A percentile compares a stretch with the other conserved stretches of the same genome.
phyloP scores from a whole-genome alignment of 2,797 vertebrate species.

The Hoplostethus atlanticus region DNA sequence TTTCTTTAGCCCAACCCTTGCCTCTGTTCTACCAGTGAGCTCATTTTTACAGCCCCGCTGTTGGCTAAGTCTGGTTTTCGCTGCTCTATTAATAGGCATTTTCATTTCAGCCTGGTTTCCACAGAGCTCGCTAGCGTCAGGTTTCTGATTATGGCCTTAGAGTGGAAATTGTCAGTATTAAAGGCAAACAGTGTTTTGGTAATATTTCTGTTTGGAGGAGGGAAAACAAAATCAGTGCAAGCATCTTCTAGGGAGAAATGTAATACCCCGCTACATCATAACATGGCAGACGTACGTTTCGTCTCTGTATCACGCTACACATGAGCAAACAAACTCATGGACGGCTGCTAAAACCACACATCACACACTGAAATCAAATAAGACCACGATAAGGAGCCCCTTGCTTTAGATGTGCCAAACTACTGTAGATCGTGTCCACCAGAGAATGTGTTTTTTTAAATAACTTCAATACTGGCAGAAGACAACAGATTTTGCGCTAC shows the following conservation, averaged over 20 bases:
- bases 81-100: slow-evolving; percentile 55
- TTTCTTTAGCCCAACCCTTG: slow-evolving; percentile 49
- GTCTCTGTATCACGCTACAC: background rate
- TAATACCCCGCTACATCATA: background rate
- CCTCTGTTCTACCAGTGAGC: slow-evolving; percentile 46
- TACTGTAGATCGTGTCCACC: background rate
- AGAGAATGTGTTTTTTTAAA: background rate
- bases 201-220: background rate
- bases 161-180: slow-evolving; percentile 24
- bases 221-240: background rate
- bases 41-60: slow-evolving; percentile 50
- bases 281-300: background rate
- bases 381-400: background rate
- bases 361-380: background rate
- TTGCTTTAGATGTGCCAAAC: background rate
- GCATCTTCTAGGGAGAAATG: background rate
- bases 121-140: slow-evolving; percentile 16
- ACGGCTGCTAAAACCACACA: background rate
- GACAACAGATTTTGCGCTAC: background rate
- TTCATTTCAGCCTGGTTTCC: slow-evolving; percentile 50
- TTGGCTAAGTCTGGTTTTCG: slow-evolving; percentile 43
- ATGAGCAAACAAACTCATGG: background rate
- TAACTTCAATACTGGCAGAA: background rate
- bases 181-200: too few relatives aligned
- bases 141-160: slow-evolving; percentile 34